Conservation (phyloP, 2,888 invertebrate genomes). For the Oegoconia quadripuncta region DNA sequence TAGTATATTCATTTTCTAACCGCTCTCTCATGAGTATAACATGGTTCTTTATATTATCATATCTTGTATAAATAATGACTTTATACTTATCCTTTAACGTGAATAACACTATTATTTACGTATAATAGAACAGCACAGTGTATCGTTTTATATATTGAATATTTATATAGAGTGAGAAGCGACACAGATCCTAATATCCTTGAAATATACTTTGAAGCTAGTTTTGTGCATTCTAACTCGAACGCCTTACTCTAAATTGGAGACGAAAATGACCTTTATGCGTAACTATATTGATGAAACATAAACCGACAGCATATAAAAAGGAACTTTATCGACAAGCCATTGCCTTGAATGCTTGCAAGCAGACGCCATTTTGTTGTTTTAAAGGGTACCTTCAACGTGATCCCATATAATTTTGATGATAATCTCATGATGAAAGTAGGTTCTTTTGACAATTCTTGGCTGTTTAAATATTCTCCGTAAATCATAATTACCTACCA, state of each 20-base stretch:
- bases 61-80: slow-evolving; percentile 63
- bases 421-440: too few relatives aligned
- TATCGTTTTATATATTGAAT: slow-evolving; percentile 34
- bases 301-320: too few relatives aligned
- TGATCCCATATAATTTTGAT: too few relatives aligned
- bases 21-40: background rate
- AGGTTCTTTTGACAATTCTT: too few relatives aligned
- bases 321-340: too few relatives aligned
- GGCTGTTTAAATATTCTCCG: too few relatives aligned
- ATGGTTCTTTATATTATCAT: slow-evolving; percentile 21
- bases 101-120: slow-evolving; percentile 71
- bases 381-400: too few relatives aligned
- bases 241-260: slow-evolving; percentile 52
- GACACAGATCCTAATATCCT: slow-evolving; percentile 69
- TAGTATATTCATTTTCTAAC: background rate
- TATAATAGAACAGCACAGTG: slow-evolving; percentile 73
- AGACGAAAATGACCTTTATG: slow-evolving; percentile 35
- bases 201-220: slow-evolving; percentile 71
- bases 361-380: too few relatives aligned
- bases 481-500: too few relatives aligned
- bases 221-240: slow-evolving; percentile 65
- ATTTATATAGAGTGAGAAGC: slow-evolving; percentile 60
- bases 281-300: background rate
- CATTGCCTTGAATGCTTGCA: too few relatives aligned
- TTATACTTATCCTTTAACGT: slow-evolving; percentile 64